These are phyloP conservation scores for Drosophila subpulchrella DNA, from an alignment of 1,140 invertebrate genomes.

Conservation along the genomic window DNA sequence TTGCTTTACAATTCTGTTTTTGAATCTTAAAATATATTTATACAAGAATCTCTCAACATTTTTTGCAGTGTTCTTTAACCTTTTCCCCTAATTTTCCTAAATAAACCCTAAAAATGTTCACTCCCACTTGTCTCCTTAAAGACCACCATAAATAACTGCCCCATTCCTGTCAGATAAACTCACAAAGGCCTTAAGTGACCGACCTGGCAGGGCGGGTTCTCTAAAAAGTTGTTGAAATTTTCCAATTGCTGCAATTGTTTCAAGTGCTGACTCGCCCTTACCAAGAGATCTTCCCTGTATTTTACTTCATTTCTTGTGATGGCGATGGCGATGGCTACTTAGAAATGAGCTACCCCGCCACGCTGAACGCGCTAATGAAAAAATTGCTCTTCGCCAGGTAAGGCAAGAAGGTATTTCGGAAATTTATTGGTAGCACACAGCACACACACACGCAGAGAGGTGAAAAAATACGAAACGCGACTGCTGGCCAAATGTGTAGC, in stretches of 20 bases:
- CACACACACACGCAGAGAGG: neutral
- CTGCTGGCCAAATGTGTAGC: slow-evolving; percentile 58
- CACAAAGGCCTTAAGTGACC: neutral
- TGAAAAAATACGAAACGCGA: slow-evolving; percentile 23
- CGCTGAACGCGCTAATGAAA: slow-evolving; percentile 70
- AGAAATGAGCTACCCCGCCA: slow-evolving; percentile 30
- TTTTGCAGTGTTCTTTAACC: neutral
- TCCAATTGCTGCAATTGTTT: slow-evolving; percentile 70
- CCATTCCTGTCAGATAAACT: slow-evolving; percentile 19
- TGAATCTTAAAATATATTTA: neutral
- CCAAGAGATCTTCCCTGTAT: slow-evolving; percentile 1
- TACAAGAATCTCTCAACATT: no score
- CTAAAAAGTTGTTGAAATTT: slow-evolving; percentile 79
- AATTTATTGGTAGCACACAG: slow-evolving; percentile 73
- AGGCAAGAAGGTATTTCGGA: slow-evolving; percentile 69
- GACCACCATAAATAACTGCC: neutral
- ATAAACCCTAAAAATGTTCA: neutral
- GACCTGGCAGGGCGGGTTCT: slow-evolving; percentile 15
- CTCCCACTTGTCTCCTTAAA: slow-evolving; percentile 2
- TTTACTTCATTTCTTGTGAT: neutral
- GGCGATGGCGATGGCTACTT: slow-evolving; percentile 16
- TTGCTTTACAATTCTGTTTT: no score
- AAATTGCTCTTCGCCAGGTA: slow-evolving; percentile 61
- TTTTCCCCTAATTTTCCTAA: neutral
- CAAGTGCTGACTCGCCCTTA: slow-evolving; percentile 5